Percentiles rank a stretch among this genome's conserved stretches.
Conservation (phyloP, 2,888 invertebrate genomes). For the Phytoseiulus persimilis region DNA sequence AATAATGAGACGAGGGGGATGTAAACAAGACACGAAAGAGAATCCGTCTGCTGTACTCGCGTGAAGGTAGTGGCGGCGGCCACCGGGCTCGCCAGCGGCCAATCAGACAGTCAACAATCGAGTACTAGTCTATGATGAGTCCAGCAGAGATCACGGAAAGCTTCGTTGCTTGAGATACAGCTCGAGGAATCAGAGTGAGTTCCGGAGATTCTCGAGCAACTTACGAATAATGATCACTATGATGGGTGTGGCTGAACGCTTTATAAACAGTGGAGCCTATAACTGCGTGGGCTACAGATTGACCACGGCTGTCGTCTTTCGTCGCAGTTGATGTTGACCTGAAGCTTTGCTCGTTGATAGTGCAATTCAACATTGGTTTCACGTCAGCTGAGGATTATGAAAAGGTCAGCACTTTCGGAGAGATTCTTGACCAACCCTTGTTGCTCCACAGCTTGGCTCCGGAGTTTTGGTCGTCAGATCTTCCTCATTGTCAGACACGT, state of each 20-base stretch:
- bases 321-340: neutral
- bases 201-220: neutral
- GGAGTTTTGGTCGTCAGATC: neutral
- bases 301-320: neutral
- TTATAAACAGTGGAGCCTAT: neutral
- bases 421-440: neutral
- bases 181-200: neutral
- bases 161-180: no score
- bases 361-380: neutral
- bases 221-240: neutral
- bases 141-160: no score
- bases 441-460: neutral
- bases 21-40: no score
- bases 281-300: neutral
- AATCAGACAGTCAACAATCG: no score
- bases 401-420: neutral
- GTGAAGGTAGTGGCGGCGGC: no score
- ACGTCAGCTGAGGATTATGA: neutral
- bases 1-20: no score
- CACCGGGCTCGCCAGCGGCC: no score
- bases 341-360: neutral
- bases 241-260: neutral
- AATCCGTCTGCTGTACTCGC: no score
- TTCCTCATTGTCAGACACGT: neutral
- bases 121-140: no score